Percentiles rank a stretch among this genome's conserved stretches.
These are phyloP conservation scores for Podarcis raffonei DNA, from an alignment of 2,113 vertebrate genomes.

Conservation along the genomic window DNA sequence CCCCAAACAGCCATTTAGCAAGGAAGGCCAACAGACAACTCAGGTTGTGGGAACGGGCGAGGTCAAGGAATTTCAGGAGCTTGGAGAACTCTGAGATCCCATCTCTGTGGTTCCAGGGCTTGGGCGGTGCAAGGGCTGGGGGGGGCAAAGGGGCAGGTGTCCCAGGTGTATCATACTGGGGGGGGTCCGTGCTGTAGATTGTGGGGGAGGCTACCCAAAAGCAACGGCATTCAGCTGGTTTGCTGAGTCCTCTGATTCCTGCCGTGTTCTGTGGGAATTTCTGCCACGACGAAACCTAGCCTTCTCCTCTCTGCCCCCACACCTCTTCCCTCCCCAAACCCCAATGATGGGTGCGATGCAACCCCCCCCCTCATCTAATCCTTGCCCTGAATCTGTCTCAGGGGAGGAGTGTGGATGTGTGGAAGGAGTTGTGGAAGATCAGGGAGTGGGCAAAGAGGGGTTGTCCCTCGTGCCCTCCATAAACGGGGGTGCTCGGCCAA, in stretches of 20 bases:
- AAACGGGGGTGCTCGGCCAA: too few relatives aligned
- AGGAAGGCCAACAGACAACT: neutral
- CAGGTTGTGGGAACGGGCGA: neutral
- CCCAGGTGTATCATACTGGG: too few relatives aligned
- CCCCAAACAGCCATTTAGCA: too few relatives aligned
- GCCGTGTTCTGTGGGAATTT: too few relatives aligned
- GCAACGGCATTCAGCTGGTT: neutral
- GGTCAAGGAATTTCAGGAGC: neutral
- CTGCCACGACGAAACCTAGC: too few relatives aligned
- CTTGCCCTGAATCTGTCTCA: neutral
- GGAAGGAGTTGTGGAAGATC: neutral
- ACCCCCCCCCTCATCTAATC: accelerated
- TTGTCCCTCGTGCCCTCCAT: too few relatives aligned
- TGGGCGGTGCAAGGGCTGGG: neutral
- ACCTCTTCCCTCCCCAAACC: too few relatives aligned
- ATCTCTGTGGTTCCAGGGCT: too few relatives aligned
- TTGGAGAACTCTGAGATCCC: too few relatives aligned
- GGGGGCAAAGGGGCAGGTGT: neutral
- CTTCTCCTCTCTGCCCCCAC: neutral
- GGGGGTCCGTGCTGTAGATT: too few relatives aligned
- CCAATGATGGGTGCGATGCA: neutral
- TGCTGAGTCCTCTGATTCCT: neutral
- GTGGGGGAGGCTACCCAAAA: too few relatives aligned
- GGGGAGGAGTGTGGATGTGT: neutral
- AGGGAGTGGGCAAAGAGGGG: neutral